Evolutionary conservation across 2,113 vertebrate genomes (phyloP).

Genomic region (Lepidothrix coronata): DNA sequence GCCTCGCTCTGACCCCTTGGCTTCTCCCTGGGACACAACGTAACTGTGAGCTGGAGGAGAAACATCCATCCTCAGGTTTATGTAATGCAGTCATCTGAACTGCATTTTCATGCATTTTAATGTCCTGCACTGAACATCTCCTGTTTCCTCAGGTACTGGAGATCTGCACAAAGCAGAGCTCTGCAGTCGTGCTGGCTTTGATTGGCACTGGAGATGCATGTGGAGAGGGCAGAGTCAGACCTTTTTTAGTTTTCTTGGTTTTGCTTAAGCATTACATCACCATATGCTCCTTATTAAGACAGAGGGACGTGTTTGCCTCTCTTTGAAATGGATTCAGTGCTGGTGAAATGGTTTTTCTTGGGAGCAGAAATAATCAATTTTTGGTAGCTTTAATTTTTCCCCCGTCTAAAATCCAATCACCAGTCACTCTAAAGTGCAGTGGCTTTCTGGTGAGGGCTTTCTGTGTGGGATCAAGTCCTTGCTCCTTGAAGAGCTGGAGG

Average conservation of each 20-base stretch:
- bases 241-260: not conserved
- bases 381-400: not conserved
- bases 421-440: not conserved
- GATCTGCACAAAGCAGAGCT: not conserved
- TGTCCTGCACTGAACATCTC: not conserved
- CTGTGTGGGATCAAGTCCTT: not conserved
- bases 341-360: not conserved
- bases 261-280: not conserved
- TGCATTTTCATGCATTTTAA: not conserved
- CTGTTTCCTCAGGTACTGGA: not conserved
- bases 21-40: fast-evolving
- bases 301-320: not conserved
- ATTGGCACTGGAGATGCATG: not conserved
- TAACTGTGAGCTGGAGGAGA: not conserved
- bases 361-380: not conserved
- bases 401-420: not conserved
- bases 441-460: not conserved
- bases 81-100: not conserved
- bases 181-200: not conserved
- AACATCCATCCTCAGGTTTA: not conserved
- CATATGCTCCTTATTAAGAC: not conserved
- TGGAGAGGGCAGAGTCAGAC: not conserved
- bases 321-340: not conserved
- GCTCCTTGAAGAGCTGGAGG: not conserved
- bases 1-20: not conserved